Evolutionary conservation across 2,113 vertebrate species (phyloP), one percentile per base, ranked within the genome.

Genomic region (Eidolon helvum): DNA sequence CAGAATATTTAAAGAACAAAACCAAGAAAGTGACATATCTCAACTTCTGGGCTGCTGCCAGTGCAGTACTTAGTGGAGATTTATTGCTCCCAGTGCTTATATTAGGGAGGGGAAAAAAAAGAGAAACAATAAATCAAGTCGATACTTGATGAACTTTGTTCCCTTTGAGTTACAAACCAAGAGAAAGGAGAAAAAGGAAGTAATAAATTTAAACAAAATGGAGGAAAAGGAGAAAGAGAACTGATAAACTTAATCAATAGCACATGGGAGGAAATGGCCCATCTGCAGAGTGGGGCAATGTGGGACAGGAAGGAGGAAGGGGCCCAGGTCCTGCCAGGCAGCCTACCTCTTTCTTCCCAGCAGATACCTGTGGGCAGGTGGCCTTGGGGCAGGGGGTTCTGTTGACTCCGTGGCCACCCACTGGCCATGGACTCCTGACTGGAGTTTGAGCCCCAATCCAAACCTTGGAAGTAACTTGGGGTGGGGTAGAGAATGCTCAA

Each of bases 181-280:
- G 94, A 91, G 74, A 91, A 95, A 89, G 66, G 77, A 95, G 94
- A 95, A 94, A 92, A 96, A 84, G 97, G 97, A 98, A 98, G 97
- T 94, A 74, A 97, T 98, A 96, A 97, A 97, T 97, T 94, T 87
- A 87, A 95, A 89, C 63, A 94, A 96, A 91, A 94, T 45, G 89
- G 93, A 92, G 93, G 88, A 86, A 85, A 82, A 79, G 15, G 14
- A 96, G 84, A 86, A 83, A 92, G 77, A 75, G 83, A 92, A 75
- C 30, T 96, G 97, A 97, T 96, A 85, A 94, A 72, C 16, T 22
- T 91, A 94, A 97, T 95, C 94, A 91, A 38, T 38, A 93, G 87
- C 96, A 96, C 55, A 45, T 97, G 96, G 68, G 61, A 96, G 89
- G 97, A 98, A 94, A 48, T 61, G 85, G 69, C 71, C 57, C 71